A percentile compares a stretch with the other conserved stretches of the same genome.
phyloP scores from a whole-genome alignment of 1,140 invertebrate species.

The Pachyrhynchus sulphureomaculatus region DNA sequence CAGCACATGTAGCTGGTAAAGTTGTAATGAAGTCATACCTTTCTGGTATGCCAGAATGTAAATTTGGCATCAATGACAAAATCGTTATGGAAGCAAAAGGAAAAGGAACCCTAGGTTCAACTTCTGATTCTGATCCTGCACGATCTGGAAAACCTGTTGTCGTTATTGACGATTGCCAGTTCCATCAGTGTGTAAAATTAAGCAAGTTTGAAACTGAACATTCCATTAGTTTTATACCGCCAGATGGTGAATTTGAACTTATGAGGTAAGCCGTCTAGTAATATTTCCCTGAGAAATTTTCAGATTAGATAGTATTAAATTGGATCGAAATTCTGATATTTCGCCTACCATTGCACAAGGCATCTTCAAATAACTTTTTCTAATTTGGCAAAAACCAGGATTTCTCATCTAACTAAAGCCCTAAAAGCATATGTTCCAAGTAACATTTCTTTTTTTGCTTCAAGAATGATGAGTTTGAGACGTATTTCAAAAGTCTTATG shows the following conservation, averaged over 20 bases:
- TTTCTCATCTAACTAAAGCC: too few species aligned
- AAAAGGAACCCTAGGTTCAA: slow-evolving; percentile 65
- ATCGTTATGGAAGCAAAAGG: slow-evolving; percentile 98
- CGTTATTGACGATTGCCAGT: slow-evolving; percentile 99
- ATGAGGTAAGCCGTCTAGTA: slow-evolving; percentile 75
- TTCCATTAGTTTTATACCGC: slow-evolving; percentile 99
- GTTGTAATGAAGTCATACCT: slow-evolving; percentile 99
- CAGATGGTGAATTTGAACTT: slow-evolving; percentile 99
- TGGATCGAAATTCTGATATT: too few species aligned
- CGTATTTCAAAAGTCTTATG: too few species aligned
- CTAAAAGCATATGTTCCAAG: too few species aligned
- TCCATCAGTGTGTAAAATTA: slow-evolving; percentile 99
- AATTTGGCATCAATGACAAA: slow-evolving; percentile 99
- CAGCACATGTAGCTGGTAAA: slow-evolving; percentile 98
- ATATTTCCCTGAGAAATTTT: too few species aligned
- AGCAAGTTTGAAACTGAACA: slow-evolving; percentile 99
- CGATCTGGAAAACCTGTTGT: slow-evolving; percentile 92
- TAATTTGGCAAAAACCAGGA: too few species aligned
- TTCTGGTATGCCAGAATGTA: slow-evolving; percentile 99
- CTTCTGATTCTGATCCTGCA: slow-evolving; percentile 80
- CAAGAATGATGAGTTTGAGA: too few species aligned
- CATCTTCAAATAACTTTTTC: too few species aligned
- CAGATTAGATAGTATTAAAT: too few species aligned
- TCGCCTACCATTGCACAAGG: too few species aligned
- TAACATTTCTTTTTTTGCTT: too few species aligned